Conservation (phyloP, 92 coral and sea anemone species). For the Heliopora coerulea region DNA sequence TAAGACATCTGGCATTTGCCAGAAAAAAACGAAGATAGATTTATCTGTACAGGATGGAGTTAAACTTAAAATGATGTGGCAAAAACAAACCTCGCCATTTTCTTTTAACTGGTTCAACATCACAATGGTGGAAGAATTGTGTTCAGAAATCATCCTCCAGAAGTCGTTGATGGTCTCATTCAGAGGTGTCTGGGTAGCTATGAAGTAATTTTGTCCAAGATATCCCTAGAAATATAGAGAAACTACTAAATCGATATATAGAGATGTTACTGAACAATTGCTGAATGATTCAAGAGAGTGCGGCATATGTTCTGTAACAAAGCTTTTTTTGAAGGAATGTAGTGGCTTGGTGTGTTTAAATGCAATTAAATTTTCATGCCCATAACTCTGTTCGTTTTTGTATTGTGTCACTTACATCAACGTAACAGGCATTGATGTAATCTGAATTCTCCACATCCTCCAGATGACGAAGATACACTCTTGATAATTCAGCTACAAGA, state of each 20-base stretch:
- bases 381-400: too few relatives aligned
- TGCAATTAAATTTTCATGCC: too few relatives aligned
- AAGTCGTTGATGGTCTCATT: conserved; percentile 24
- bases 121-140: conserved; percentile 16
- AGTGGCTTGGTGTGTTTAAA: too few relatives aligned
- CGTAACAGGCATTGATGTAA: conserved; percentile 76
- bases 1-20: too few relatives aligned
- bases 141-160: conserved; percentile 22
- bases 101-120: conserved; percentile 23
- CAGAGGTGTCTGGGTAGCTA: conserved; percentile 30
- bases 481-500: conserved; percentile 75
- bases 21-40: too few relatives aligned
- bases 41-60: neutral
- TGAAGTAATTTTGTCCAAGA: conserved; percentile 28
- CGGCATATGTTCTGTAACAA: too few relatives aligned
- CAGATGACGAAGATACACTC: conserved; percentile 59
- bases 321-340: too few relatives aligned
- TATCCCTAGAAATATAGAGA: conserved; percentile 24
- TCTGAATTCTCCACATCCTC: conserved; percentile 65
- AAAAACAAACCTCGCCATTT: conserved; percentile 1
- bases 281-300: too few relatives aligned
- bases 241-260: neutral
- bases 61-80: neutral
- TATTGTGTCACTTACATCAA: conserved; percentile 93
- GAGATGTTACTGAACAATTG: neutral